Evolutionary conservation across 2,797 vertebrate genomes (phyloP), one percentile per base, ranked within the genome.

Genomic region (Gambusia yucatana): DNA sequence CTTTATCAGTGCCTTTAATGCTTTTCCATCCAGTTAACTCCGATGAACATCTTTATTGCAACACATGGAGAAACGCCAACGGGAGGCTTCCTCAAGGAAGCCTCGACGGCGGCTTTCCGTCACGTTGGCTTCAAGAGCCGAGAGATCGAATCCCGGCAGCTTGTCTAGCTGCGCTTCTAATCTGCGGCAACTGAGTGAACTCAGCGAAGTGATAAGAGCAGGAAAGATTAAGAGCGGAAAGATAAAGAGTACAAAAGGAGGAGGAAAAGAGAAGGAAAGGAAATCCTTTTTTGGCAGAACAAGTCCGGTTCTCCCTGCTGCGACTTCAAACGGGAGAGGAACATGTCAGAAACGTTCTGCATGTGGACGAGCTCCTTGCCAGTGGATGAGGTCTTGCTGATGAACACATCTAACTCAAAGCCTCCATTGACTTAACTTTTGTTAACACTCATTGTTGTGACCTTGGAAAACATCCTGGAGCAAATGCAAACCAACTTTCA

Each of bases 51-150:
- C 74, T 84, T 76, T 75, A 85, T 84, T 88, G 79, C 85, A 43
- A 79, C 80, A 36, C 79, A 69, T 74, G 8, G 43, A 67, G 46
- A 44, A 83, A 73, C 16, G 44, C 0, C 0, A 47, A 84, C 75
- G 77, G 89, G 86, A 78, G 78, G 74, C 78, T 86, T 92, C 82
- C 77, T 91, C 85, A 85, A 81, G 91, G 90, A 93, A 91, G 80
- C 84, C 86, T 89, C 83, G 73, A 78, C 77, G 83, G 77, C 89
- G 85, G 81, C 10, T 75, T 77, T 61, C 44, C 52, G 1, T 81
- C 73, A 77, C 87, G 83, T 83, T 89, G 74, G 79, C 81, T 85
- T 90, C 84, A 81, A 82, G 41, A 28, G 74, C 77, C 84, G 70
- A 72, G 25, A 48, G n/a, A 36, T 22, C 1, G 41, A 17, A 25